phyloP scores from a whole-genome alignment of 1,140 invertebrate species.

The Thrips palmi region DNA sequence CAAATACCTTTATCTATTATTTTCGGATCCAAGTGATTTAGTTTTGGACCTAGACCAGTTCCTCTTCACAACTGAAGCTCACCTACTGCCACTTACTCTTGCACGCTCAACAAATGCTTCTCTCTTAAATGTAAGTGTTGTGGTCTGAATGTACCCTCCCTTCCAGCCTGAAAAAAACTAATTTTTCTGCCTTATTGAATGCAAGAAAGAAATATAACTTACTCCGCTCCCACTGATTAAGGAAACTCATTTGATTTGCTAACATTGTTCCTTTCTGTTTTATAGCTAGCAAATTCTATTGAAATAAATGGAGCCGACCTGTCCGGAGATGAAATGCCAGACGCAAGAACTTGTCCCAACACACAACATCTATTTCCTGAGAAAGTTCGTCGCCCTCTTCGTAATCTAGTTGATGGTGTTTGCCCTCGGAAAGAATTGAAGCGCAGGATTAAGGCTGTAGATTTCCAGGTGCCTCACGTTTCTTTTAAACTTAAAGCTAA shows the following conservation, averaged over 20 bases:
- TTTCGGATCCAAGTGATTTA: constrained; percentile 74
- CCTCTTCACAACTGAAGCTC: constrained; percentile 93
- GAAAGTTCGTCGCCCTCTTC: constrained; percentile 54
- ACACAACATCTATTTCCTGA: constrained; percentile 64
- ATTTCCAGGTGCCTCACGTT: constrained; percentile 37
- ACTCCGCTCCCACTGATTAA: too few species aligned
- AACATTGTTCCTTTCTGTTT: too few species aligned
- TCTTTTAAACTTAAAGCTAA: constrained; percentile 6
- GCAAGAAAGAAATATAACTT: too few species aligned
- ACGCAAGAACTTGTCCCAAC: too few species aligned
- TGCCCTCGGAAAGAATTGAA: constrained; percentile 40
- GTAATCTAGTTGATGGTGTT: constrained; percentile 67
- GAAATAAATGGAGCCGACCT: too few species aligned
- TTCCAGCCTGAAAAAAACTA: too few species aligned
- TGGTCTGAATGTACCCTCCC: background rate
- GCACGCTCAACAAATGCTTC: constrained; percentile 23
- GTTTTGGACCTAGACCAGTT: constrained; percentile 88
- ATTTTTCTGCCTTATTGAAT: too few species aligned
- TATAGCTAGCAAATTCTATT: too few species aligned
- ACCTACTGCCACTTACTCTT: constrained; percentile 77
- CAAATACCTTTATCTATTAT: constrained; percentile 91
- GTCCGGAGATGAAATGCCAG: too few species aligned
- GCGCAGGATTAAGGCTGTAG: constrained; percentile 44
- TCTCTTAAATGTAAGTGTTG: constrained; percentile 11
- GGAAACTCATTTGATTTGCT: too few species aligned